Evolutionary conservation across 2,113 vertebrate species (phyloP).

Genomic region (Nycticebus coucang): DNA sequence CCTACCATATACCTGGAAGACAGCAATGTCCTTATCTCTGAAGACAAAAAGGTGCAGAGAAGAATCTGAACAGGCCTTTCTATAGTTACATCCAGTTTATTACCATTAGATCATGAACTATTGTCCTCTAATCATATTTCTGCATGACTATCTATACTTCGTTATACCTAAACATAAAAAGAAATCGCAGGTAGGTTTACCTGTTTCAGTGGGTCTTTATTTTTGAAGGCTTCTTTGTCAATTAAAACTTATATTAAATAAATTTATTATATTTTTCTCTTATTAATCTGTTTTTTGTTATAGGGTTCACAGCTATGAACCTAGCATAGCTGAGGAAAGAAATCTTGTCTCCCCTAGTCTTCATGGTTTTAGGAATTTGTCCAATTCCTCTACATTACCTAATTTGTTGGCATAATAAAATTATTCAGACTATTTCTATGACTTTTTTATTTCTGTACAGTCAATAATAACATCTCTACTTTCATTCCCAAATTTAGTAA

Average conservation of each 20-base stretch:
- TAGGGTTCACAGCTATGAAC: neutral
- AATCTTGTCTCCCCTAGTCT: neutral
- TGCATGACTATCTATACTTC: neutral
- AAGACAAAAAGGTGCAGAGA: neutral
- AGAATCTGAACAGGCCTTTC: neutral
- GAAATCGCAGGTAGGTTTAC: neutral
- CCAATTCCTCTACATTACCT: neutral
- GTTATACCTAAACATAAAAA: neutral
- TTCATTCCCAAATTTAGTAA: neutral
- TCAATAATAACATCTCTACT: neutral
- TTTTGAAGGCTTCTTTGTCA: neutral
- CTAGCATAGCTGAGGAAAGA: neutral
- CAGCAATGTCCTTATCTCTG: neutral
- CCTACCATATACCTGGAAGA: neutral
- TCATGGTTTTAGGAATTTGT: neutral
- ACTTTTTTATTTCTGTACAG: neutral
- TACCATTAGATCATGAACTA: neutral
- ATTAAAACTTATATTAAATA: neutral
- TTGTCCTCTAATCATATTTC: neutral
- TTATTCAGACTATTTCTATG: neutral
- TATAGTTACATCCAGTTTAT: neutral
- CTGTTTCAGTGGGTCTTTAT: neutral
- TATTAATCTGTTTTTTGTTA: neutral
- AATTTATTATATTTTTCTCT: neutral
- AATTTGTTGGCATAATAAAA: neutral